Conservation (phyloP, 2,113 vertebrate genomes). For the Pterocles gutturalis region DNA sequence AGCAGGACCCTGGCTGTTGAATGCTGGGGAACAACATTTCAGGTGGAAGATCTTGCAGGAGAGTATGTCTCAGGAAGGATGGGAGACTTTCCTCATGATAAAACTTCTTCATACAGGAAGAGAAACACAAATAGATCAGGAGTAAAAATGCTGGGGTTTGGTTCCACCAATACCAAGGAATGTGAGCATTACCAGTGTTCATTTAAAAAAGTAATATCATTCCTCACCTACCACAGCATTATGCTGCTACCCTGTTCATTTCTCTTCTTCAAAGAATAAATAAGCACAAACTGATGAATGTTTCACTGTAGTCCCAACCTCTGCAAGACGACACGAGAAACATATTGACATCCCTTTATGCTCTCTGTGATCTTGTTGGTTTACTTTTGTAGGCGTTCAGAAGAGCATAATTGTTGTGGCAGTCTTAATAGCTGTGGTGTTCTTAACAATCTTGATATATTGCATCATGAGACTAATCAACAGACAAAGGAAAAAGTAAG, state of each 20-base stretch:
- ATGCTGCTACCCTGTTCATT: neutral
- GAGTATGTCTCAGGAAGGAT: neutral
- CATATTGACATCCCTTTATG: neutral
- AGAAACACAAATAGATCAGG: neutral
- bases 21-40: neutral
- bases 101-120: neutral
- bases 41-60: neutral
- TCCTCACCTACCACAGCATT: neutral
- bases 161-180: neutral
- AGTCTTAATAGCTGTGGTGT: rapidly evolving
- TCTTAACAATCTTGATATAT: rapidly evolving
- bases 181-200: neutral
- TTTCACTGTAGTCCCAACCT: neutral
- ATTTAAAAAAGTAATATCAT: neutral
- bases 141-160: neutral
- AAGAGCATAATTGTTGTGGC: neutral
- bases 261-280: neutral
- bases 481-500: neutral
- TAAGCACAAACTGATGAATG: neutral
- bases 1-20: neutral
- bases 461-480: neutral
- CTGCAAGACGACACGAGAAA: neutral
- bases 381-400: neutral
- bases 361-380: neutral
- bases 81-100: neutral